These are phyloP conservation scores for Polypterus bichir DNA, from an alignment of 2,113 vertebrate species.

Conservation along the genomic window DNA sequence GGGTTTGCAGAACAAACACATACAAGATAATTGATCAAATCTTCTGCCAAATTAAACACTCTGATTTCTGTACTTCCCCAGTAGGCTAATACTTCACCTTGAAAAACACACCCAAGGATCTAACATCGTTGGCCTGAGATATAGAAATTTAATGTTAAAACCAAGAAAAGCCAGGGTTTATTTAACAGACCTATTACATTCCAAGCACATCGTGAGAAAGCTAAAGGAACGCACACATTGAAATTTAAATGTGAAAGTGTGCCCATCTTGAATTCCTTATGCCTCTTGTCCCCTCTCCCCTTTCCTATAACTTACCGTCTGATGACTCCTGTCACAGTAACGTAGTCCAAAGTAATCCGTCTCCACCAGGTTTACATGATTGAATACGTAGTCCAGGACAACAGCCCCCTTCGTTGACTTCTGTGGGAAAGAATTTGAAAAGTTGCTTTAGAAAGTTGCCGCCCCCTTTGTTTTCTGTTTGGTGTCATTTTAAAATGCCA, in stretches of 20 bases:
- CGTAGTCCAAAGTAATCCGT: slow-evolving; percentile 83
- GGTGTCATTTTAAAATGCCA: neutral
- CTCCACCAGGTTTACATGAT: slow-evolving; percentile 69
- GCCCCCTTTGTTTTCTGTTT: neutral
- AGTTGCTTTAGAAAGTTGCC: slow-evolving; percentile 1
- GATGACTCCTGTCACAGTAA: slow-evolving; percentile 77
- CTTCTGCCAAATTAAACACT: no score
- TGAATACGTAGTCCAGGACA: slow-evolving; percentile 73
- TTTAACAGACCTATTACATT: neutral
- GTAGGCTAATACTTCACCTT: no score
- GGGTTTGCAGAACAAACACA: no score
- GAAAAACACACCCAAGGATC: no score
- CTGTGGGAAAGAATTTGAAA: slow-evolving; percentile 59
- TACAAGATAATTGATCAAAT: no score
- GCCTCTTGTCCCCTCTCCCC: slow-evolving; percentile 2
- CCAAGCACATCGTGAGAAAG: neutral
- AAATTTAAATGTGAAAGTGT: slow-evolving; percentile 1
- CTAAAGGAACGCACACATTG: slow-evolving; percentile 6
- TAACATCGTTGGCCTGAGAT: no score
- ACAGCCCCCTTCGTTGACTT: slow-evolving; percentile 73
- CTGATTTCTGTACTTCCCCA: no score
- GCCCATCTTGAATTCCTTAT: neutral
- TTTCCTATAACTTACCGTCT: slow-evolving; percentile 60
- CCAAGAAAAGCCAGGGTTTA: no score
- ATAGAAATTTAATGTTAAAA: no score